phyloP scores from a whole-genome alignment of 2,113 vertebrate species.

The Brachionichthys hirsutus region DNA sequence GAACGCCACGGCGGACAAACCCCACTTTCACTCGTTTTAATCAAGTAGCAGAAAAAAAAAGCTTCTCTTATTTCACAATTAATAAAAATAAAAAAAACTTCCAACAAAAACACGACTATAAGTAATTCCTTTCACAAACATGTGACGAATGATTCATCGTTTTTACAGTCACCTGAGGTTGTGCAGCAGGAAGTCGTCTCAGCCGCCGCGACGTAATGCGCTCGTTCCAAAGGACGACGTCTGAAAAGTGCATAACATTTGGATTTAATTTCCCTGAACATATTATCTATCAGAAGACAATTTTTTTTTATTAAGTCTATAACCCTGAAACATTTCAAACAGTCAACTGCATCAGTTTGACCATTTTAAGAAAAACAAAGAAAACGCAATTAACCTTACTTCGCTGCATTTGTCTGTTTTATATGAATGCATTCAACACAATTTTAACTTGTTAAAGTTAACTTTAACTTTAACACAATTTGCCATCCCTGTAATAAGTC shows the following conservation, averaged over 20 bases:
- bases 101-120: constrained; percentile 9
- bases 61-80: background rate
- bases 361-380: no score
- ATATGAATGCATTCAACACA: no score
- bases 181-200: background rate
- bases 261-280: no score
- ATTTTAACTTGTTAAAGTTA: no score
- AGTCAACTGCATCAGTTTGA: no score
- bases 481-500: no score
- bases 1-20: background rate
- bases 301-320: no score
- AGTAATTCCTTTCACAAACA: constrained; percentile 11
- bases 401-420: no score
- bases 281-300: no score
- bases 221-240: background rate
- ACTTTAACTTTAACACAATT: no score
- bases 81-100: background rate
- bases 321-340: no score
- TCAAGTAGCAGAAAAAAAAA: constrained; percentile 11
- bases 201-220: background rate
- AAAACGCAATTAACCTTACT: no score
- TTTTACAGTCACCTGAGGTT: constrained; percentile 22
- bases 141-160: constrained; percentile 26
- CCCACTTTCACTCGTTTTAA: background rate
- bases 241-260: background rate